Percentiles rank a stretch among this genome's conserved stretches.
Evolutionary conservation across 2,113 vertebrate genomes (phyloP).

Genomic region (Puffinus mauretanicus): DNA sequence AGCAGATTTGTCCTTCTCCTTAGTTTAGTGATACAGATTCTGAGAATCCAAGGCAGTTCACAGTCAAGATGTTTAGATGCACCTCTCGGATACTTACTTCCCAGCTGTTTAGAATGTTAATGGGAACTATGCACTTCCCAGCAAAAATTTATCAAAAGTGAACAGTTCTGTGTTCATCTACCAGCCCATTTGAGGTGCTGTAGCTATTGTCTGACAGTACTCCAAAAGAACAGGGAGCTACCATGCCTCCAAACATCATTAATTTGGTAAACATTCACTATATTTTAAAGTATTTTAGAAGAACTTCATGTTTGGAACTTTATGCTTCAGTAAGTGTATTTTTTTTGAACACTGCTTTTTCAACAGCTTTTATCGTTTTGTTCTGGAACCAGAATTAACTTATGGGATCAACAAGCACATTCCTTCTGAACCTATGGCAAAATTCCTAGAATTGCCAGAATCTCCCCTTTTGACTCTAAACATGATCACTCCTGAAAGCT

Average conservation of each 20-base stretch:
- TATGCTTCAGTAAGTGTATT: background rate
- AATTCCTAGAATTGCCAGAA: slow-evolving; percentile 90
- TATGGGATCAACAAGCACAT: slow-evolving; percentile 76
- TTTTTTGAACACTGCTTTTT: background rate
- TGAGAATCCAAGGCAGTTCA: background rate
- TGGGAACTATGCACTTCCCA: background rate
- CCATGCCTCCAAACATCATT: background rate
- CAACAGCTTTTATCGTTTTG: slow-evolving; percentile 92
- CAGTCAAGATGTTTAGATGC: background rate
- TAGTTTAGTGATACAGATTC: background rate
- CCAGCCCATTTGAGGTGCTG: background rate
- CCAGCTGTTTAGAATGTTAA: background rate
- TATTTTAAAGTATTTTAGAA: background rate
- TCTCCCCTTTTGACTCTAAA: slow-evolving; percentile 90
- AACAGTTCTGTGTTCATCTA: background rate
- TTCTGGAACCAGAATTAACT: slow-evolving; percentile 87
- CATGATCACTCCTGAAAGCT: slow-evolving; percentile 95
- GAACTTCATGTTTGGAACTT: background rate
- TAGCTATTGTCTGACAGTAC: background rate
- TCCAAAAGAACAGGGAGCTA: background rate
- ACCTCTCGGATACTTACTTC: background rate
- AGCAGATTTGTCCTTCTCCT: background rate
- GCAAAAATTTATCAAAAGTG: background rate
- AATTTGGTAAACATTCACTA: background rate
- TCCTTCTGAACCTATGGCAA: slow-evolving; percentile 83